A percentile compares a stretch with the other conserved stretches of the same genome.
Evolutionary conservation across 2,113 vertebrate genomes (phyloP).

Genomic region (Bungarus multicinctus): DNA sequence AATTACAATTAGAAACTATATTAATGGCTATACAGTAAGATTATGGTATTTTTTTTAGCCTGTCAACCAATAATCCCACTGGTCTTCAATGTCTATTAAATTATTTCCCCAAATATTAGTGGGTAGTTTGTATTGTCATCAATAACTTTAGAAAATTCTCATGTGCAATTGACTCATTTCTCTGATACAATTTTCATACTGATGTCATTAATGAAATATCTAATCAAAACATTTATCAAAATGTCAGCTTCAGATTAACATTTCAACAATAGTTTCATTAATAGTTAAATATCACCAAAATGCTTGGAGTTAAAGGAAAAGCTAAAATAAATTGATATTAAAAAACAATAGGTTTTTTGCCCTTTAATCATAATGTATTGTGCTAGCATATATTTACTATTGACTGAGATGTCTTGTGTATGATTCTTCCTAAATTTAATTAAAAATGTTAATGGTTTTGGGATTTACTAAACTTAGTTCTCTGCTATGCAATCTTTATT

Average conservation of each 20-base stretch:
- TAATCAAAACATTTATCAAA: conserved; percentile 20
- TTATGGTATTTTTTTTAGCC: not conserved
- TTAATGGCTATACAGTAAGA: not conserved
- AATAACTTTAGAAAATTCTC: not conserved
- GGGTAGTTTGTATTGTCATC: not conserved
- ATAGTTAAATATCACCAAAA: conserved; percentile 1
- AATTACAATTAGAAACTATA: not conserved
- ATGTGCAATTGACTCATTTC: not conserved
- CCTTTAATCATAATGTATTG: not conserved
- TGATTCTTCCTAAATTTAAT: not conserved
- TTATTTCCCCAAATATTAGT: not conserved
- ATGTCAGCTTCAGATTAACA: conserved; percentile 6
- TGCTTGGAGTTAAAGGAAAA: not conserved
- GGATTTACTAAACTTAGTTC: not conserved
- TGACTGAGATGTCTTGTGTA: not conserved
- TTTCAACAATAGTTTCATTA: conserved; percentile 8
- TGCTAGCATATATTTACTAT: not conserved
- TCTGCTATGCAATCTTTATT: not conserved
- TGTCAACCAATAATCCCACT: not conserved
- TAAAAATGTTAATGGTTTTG: not conserved
- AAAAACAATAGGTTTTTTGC: not conserved
- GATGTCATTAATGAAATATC: not conserved
- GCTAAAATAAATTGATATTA: not conserved
- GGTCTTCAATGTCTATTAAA: not conserved
- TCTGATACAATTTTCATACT: not conserved